Evolutionary conservation across 2,113 vertebrate species (phyloP).

Genomic region (Alligator mississippiensis): DNA sequence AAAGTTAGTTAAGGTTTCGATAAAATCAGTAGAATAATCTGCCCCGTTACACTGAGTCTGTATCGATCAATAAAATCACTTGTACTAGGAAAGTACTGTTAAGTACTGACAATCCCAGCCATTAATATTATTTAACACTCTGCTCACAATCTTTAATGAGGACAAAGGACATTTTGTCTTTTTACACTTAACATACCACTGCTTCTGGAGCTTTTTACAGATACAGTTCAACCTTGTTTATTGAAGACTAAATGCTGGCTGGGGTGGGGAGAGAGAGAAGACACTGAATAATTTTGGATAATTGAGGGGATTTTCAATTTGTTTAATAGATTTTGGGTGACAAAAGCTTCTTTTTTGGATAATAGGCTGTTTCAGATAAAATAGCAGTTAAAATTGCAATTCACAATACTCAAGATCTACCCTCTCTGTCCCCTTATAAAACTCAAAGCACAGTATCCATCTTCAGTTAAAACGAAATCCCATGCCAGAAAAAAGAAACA

Average conservation of each 20-base stretch:
- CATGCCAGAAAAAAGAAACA: conserved; percentile 28
- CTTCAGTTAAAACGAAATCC: neutral
- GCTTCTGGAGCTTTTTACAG: conserved; percentile 37
- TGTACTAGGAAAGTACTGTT: conserved; percentile 89
- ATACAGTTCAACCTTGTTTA: conserved; percentile 38
- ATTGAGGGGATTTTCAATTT: conserved; percentile 51
- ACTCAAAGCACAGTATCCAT: neutral
- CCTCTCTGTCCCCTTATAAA: neutral
- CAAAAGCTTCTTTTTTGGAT: neutral
- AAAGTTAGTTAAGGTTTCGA: conserved; percentile 97
- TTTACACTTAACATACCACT: conserved; percentile 64
- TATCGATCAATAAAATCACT: conserved; percentile 98
- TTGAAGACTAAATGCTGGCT: neutral
- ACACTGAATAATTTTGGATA: conserved; percentile 48
- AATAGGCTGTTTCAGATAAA: conserved; percentile 23
- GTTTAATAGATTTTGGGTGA: conserved; percentile 30
- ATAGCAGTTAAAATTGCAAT: conserved; percentile 41
- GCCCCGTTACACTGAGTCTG: conserved; percentile 85
- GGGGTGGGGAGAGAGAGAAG: neutral
- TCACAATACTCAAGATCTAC: neutral
- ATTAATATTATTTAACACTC: conserved; percentile 99
- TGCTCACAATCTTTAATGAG: conserved; percentile 91
- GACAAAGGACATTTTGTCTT: conserved; percentile 88
- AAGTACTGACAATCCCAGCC: conserved; percentile 93
- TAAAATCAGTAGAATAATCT: conserved; percentile 97